Evolutionary conservation across 2,797 vertebrate species (phyloP).

Genomic region (Cercopithecus hamlyni): DNA sequence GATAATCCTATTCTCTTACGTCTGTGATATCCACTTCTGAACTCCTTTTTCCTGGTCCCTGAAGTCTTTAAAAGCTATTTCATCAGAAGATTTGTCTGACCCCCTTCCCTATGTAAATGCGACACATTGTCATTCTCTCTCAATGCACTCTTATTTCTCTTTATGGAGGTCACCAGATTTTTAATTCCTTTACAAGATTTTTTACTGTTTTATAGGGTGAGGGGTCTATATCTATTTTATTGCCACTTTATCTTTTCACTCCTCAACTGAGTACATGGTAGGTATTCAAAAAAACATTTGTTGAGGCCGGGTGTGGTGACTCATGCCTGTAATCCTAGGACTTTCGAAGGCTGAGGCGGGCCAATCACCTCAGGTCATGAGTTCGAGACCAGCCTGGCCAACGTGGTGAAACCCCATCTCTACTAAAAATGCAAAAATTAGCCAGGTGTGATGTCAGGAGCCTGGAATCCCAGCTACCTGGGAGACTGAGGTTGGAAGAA

Average conservation of each 20-base stretch:
- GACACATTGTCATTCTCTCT: neutral
- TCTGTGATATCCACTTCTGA: too few relatives aligned
- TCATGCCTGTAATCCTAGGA: neutral
- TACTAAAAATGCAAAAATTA: too few relatives aligned
- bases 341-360: too few relatives aligned
- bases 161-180: neutral
- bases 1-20: neutral
- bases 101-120: neutral
- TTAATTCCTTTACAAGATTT: neutral
- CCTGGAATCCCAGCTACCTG: too few relatives aligned
- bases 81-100: neutral
- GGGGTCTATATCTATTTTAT: neutral
- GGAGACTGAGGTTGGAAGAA: too few relatives aligned
- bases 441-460: too few relatives aligned
- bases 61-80: neutral
- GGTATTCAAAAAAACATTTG: neutral
- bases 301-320: neutral
- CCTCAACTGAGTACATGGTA: neutral
- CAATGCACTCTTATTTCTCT: neutral
- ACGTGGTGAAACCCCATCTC: too few relatives aligned
- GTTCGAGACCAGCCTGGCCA: too few relatives aligned
- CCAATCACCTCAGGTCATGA: too few relatives aligned
- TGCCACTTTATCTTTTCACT: neutral
- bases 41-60: neutral
- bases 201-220: neutral